Conservation (phyloP, 2,888 invertebrate genomes). For the Therioaphis trifolii region DNA sequence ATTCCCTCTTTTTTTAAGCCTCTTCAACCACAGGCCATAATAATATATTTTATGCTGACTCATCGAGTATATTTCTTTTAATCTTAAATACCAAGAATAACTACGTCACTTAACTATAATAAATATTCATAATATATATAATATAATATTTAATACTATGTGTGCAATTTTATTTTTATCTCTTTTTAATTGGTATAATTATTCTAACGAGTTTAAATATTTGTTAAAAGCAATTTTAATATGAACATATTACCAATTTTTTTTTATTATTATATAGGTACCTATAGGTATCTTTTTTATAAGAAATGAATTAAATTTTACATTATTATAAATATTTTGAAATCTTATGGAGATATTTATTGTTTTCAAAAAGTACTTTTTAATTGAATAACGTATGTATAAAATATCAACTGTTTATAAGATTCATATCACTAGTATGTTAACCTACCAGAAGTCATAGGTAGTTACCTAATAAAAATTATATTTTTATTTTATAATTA, state of each 20-base stretch:
- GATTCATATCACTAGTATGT: too few species aligned
- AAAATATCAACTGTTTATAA: too few species aligned
- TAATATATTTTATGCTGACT: not conserved
- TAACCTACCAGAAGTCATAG: too few species aligned
- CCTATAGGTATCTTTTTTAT: not conserved
- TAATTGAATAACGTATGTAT: too few species aligned
- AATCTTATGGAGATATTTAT: too few species aligned
- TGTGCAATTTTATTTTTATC: not conserved
- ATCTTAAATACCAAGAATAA: slow-evolving; percentile 8
- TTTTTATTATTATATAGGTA: not conserved
- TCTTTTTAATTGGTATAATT: not conserved
- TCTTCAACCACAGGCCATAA: too few species aligned
- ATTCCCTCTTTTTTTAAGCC: too few species aligned
- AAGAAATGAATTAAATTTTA: too few species aligned
- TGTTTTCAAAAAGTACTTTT: too few species aligned
- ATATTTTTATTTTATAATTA: too few species aligned
- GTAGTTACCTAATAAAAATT: too few species aligned
- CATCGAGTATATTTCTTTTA: not conserved
- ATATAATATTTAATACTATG: not conserved
- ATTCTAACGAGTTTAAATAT: not conserved
- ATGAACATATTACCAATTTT: not conserved
- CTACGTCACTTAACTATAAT: not conserved
- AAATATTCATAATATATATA: not conserved
- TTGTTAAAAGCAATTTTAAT: not conserved
- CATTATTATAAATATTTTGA: too few species aligned